Percentiles rank a stretch among this genome's conserved stretches.
Evolutionary conservation across 2,888 invertebrate genomes (phyloP).

Genomic region (Deroplatys truncata): DNA sequence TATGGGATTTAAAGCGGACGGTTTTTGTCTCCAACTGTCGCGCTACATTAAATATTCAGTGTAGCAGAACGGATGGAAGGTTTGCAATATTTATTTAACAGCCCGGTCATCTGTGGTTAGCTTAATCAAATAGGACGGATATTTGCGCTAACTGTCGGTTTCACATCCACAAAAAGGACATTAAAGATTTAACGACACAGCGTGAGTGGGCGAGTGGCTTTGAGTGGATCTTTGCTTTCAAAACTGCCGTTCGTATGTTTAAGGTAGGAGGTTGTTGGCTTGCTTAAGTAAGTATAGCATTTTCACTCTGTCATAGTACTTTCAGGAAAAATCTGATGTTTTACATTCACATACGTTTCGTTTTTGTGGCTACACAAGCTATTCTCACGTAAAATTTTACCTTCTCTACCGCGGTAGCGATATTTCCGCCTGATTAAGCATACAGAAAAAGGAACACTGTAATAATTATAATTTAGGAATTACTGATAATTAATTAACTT

Average conservation of each 20-base stretch:
- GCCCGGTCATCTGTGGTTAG: background rate
- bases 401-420: too few relatives aligned
- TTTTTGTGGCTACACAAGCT: too few relatives aligned
- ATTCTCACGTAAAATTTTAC: too few relatives aligned
- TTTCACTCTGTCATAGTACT: too few relatives aligned
- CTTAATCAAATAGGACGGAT: background rate
- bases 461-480: too few relatives aligned
- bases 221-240: background rate
- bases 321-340: too few relatives aligned
- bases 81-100: background rate
- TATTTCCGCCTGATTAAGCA: too few relatives aligned
- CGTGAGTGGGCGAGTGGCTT: background rate
- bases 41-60: background rate
- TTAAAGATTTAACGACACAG: background rate
- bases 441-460: too few relatives aligned
- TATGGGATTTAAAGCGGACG: too few relatives aligned
- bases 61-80: background rate
- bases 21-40: background rate
- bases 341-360: too few relatives aligned
- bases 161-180: background rate
- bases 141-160: background rate
- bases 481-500: too few relatives aligned
- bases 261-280: background rate
- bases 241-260: background rate
- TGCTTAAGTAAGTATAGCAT: too few relatives aligned